Conservation (phyloP, 2,113 vertebrate species). For the Arizona elegans region DNA sequence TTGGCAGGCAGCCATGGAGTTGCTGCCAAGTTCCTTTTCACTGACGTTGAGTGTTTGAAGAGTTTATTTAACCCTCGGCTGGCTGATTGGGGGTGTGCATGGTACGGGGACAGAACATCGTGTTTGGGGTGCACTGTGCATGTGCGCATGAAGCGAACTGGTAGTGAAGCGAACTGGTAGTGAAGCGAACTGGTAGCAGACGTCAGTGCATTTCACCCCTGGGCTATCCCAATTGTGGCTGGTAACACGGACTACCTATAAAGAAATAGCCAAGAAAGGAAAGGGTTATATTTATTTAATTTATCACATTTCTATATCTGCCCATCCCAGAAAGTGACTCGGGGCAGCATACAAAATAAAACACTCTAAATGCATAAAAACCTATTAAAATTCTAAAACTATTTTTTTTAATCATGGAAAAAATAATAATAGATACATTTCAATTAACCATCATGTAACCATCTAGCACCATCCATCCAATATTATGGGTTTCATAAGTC, state of each 20-base stretch:
- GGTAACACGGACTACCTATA: not conserved
- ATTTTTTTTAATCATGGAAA: not conserved
- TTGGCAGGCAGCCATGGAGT: too few species aligned
- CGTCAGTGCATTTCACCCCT: too few species aligned
- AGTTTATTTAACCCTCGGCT: too few species aligned
- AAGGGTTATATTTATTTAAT: not conserved
- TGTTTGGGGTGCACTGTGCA: too few species aligned
- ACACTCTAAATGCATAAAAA: not conserved
- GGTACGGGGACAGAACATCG: too few species aligned
- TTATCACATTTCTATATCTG: not conserved
- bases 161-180: too few species aligned
- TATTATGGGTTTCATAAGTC: not conserved
- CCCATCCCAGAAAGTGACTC: not conserved
- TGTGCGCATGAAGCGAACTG: too few species aligned
- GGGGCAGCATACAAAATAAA: not conserved
- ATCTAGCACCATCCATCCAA: not conserved
- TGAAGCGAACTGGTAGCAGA: too few species aligned
- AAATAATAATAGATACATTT: not conserved
- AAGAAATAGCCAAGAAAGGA: not conserved
- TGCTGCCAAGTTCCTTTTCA: too few species aligned
- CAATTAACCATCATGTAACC: not conserved
- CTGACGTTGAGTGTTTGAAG: too few species aligned
- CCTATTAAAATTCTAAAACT: not conserved
- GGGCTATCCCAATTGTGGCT: not conserved
- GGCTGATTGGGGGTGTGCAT: too few species aligned